A percentile compares a stretch with the other conserved stretches of the same genome.
phyloP scores from a whole-genome alignment of 2,113 vertebrate genomes.

The Megaceryle torquata region DNA sequence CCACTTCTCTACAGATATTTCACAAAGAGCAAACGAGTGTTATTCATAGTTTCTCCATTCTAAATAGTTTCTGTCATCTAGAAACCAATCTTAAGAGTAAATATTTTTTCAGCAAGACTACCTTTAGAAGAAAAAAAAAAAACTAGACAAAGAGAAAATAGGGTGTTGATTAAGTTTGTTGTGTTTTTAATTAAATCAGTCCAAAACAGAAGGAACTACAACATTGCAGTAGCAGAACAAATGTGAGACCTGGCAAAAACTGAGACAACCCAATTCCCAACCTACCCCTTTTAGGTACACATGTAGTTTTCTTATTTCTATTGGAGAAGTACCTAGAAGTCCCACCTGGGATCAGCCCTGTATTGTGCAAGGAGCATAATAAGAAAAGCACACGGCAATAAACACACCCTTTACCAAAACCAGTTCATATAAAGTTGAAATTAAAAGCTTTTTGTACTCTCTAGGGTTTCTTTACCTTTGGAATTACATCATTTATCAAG shows the following conservation, averaged over 20 bases:
- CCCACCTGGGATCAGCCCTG: not conserved
- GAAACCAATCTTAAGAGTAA: not conserved
- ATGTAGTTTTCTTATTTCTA: not conserved
- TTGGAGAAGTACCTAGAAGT: not conserved
- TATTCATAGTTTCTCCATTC: not conserved
- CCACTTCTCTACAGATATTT: not conserved
- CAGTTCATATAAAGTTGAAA: not conserved
- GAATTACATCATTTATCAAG: not conserved
- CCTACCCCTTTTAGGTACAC: not conserved
- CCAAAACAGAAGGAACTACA: not conserved
- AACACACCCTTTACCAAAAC: not conserved
- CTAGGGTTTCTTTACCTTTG: not conserved
- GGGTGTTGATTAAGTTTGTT: rapidly evolving
- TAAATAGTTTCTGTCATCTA: not conserved
- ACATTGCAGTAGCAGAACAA: not conserved
- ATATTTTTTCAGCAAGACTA: not conserved
- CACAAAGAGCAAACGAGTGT: not conserved
- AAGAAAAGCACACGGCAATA: not conserved
- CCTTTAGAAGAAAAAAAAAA: not conserved
- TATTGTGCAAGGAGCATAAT: not conserved
- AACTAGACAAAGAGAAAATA: not conserved
- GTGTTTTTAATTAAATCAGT: not conserved
- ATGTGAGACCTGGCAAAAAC: not conserved
- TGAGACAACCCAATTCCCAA: not conserved
- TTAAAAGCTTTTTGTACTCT: not conserved